These are phyloP conservation scores for Nothoprocta pentlandii DNA, from an alignment of 2,113 vertebrate species.

Conservation along the genomic window DNA sequence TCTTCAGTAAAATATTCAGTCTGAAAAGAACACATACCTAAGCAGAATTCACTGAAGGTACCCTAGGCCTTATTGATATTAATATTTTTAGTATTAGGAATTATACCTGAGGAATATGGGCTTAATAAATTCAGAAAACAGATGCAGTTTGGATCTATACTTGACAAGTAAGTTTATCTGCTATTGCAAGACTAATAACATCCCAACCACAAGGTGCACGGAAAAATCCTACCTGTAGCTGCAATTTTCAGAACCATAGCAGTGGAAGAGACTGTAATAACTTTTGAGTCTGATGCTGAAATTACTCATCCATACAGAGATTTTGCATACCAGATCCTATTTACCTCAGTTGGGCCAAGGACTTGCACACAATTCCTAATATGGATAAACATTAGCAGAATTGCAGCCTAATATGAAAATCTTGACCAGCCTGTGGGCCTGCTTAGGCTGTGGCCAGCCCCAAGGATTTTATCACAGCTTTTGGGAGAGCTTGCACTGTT, in stretches of 20 bases:
- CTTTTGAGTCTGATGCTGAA: constrained; percentile 2
- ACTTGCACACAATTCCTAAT: not conserved
- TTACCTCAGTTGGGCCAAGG: fast-evolving
- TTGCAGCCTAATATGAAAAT: not conserved
- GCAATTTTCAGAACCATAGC: not conserved
- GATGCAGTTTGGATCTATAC: not conserved
- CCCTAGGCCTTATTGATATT: not conserved
- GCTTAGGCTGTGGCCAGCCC: not conserved
- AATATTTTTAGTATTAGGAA: not conserved
- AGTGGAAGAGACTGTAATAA: not conserved
- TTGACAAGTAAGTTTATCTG: not conserved
- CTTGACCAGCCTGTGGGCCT: not conserved
- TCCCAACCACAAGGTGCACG: not conserved
- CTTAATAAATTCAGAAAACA: not conserved
- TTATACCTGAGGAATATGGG: not conserved
- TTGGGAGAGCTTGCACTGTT: not conserved
- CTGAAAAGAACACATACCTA: not conserved
- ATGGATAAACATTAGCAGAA: not conserved
- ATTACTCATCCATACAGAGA: constrained; percentile 1
- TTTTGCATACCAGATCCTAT: not conserved
- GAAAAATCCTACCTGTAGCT: constrained; percentile 3
- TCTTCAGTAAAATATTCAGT: not conserved
- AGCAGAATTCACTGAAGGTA: not conserved
- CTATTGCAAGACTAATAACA: not conserved
- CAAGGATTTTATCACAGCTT: not conserved